phyloP scores from a whole-genome alignment of 2,113 vertebrate genomes.

The Onychorhynchus coronatus region DNA sequence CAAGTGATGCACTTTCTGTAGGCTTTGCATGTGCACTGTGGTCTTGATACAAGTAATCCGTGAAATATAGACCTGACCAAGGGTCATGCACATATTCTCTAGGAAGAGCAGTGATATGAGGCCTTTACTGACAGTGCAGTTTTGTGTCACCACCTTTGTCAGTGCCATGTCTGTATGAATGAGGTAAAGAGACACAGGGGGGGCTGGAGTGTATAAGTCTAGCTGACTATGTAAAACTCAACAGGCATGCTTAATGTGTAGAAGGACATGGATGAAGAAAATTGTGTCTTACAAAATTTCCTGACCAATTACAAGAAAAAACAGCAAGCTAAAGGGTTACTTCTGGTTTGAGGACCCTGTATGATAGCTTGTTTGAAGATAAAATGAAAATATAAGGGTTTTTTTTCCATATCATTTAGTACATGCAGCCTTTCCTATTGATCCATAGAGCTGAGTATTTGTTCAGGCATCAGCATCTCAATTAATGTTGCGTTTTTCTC shows the following conservation, averaged over 20 bases:
- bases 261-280: neutral
- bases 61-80: neutral
- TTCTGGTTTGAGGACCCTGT: neutral
- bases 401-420: neutral
- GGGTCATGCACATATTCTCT: accelerated
- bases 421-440: neutral
- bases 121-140: neutral
- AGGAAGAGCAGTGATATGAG: neutral
- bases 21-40: neutral
- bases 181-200: neutral
- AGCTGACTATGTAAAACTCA: neutral
- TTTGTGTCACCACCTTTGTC: neutral
- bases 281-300: neutral
- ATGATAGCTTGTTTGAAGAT: neutral
- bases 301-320: neutral
- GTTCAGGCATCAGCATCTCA: neutral
- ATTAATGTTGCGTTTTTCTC: neutral
- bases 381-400: accelerated
- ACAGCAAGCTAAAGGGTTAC: neutral
- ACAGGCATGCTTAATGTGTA: neutral
- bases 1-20: neutral
- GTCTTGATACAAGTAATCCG: neutral
- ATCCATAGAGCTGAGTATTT: neutral
- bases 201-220: neutral
- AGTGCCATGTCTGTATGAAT: neutral